Conservation (phyloP, 2,113 vertebrate genomes). For the Leptodactylus fuscus region DNA sequence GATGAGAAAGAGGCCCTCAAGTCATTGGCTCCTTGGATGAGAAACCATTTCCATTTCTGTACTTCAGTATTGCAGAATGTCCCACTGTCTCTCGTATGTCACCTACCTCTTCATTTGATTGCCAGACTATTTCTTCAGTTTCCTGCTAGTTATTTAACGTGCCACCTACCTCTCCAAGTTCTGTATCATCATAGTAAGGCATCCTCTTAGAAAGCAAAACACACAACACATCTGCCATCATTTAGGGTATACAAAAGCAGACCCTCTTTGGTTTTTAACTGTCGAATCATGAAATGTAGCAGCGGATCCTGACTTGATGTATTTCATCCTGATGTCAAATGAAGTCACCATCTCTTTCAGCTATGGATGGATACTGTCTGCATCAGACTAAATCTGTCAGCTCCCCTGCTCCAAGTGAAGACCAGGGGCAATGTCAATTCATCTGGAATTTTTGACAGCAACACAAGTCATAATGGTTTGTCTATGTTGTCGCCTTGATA, state of each 20-base stretch:
- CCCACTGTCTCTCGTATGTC: neutral
- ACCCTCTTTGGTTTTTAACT: neutral
- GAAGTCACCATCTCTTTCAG: slow-evolving; percentile 23
- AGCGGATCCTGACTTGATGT: slow-evolving; percentile 17
- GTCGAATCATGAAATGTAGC: slow-evolving; percentile 17
- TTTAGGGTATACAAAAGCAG: neutral
- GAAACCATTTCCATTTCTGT: neutral
- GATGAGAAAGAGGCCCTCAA: neutral
- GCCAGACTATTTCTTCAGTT: slow-evolving; percentile 16
- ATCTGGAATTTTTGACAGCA: slow-evolving; percentile 33
- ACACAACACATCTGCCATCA: neutral
- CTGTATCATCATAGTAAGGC: neutral
- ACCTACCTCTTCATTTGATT: slow-evolving; percentile 27
- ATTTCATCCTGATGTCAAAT: slow-evolving; percentile 23
- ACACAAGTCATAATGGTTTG: neutral
- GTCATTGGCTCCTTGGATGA: neutral
- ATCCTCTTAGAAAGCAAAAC: neutral
- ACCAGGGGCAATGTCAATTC: neutral
- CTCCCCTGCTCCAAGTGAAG: neutral
- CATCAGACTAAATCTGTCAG: slow-evolving; percentile 27
- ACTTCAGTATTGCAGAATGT: slow-evolving; percentile 7
- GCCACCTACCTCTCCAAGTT: slow-evolving; percentile 27
- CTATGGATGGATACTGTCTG: slow-evolving; percentile 38
- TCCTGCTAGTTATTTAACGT: neutral
- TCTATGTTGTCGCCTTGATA: slow-evolving; percentile 6